Evolutionary conservation across 2,797 vertebrate genomes (phyloP).

Genomic region (Dicrostonyx torquatus): DNA sequence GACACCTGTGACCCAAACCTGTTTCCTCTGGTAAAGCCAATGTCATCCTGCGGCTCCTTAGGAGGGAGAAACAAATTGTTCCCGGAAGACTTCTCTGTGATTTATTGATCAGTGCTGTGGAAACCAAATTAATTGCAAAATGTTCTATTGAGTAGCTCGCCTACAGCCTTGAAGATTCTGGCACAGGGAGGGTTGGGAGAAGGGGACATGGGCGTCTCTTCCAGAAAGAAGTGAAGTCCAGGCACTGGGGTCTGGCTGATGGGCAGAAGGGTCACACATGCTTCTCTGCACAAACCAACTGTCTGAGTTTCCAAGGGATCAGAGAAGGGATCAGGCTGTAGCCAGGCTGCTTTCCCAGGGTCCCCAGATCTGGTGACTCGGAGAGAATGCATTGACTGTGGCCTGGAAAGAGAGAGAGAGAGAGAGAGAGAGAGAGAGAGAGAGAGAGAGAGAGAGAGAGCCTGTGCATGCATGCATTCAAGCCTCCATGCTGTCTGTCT

Average conservation of each 20-base stretch:
- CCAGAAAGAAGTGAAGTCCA: not conserved
- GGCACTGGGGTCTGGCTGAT: not conserved
- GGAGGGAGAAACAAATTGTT: not conserved
- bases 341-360: not conserved
- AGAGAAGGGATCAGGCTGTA: not conserved
- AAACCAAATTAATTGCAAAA: conserved; percentile 9
- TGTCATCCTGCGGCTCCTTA: not conserved
- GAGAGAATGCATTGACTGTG: rapidly evolving
- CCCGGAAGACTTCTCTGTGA: not conserved
- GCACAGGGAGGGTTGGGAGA: not conserved
- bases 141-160: not conserved
- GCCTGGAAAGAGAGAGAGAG: too few relatives aligned
- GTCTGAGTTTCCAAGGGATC: not conserved
- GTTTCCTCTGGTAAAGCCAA: not conserved
- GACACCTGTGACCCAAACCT: not conserved
- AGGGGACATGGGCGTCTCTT: not conserved
- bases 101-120: not conserved
- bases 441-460: too few relatives aligned
- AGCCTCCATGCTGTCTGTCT: not conserved
- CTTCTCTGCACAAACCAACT: not conserved
- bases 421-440: too few relatives aligned
- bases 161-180: not conserved
- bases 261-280: rapidly evolving
- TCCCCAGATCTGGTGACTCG: not conserved
- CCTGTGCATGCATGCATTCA: not conserved